A percentile compares a stretch with the other conserved stretches of the same genome.
Evolutionary conservation across 2,888 invertebrate species (phyloP).

Genomic region (Micropterix aruncella): DNA sequence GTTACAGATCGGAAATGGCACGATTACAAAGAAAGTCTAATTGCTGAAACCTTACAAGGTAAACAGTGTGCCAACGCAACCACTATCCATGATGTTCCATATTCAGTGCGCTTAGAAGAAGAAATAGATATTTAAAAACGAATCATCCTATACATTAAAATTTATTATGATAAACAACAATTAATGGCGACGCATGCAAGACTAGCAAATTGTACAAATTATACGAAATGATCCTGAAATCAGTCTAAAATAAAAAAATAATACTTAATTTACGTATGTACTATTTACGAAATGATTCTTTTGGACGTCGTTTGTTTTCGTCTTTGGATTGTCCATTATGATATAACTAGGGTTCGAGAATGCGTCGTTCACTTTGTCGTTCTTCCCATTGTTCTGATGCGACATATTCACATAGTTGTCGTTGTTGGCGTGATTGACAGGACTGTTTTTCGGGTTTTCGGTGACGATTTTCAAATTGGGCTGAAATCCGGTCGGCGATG

Average conservation of each 20-base stretch:
- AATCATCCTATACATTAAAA: no score
- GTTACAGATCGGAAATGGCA: slow-evolving; percentile 40
- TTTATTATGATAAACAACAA: no score
- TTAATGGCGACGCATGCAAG: no score
- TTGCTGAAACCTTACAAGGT: slow-evolving; percentile 31
- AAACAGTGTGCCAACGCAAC: slow-evolving; percentile 38
- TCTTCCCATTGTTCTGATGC: slow-evolving; percentile 19
- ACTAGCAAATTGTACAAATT: no score
- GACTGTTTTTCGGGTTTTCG: slow-evolving; percentile 11
- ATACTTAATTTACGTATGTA: background rate
- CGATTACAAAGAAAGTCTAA: slow-evolving; percentile 34
- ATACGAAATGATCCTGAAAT: slow-evolving; percentile 2
- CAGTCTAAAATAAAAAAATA: no score
- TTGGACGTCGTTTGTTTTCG: slow-evolving; percentile 1
- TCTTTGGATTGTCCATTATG: slow-evolving; percentile 15
- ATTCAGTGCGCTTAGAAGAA: slow-evolving; percentile 45
- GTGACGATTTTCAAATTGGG: background rate
- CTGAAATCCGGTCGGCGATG: slow-evolving; percentile 5
- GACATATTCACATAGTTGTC: slow-evolving; percentile 41
- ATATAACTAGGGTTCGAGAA: slow-evolving; percentile 26
- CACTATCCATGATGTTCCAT: slow-evolving; percentile 47
- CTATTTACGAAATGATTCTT: background rate
- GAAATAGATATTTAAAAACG: slow-evolving; percentile 20
- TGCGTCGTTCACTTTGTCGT: slow-evolving; percentile 15
- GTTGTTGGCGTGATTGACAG: slow-evolving; percentile 16